Evolutionary conservation across 2,797 vertebrate genomes (phyloP).

Genomic region (Karalla daura): DNA sequence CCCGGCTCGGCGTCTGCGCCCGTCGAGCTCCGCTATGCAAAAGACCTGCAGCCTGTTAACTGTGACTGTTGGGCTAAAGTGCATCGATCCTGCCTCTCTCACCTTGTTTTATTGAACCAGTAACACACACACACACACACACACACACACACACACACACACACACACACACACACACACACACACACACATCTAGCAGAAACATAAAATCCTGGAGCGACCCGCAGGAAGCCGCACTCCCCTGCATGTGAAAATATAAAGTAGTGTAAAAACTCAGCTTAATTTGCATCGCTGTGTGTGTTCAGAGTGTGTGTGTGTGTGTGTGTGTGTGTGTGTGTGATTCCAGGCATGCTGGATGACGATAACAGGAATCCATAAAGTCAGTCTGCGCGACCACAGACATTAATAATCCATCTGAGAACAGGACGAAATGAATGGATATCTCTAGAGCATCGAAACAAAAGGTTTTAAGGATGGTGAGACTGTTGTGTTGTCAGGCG

Average conservation of each 20-base stretch:
- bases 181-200: background rate
- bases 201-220: background rate
- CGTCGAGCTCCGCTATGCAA: conserved; percentile 22
- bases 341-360: background rate
- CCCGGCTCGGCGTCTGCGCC: background rate
- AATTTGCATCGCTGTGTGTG: background rate
- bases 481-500: background rate
- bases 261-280: background rate
- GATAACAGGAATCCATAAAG: background rate
- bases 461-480: background rate
- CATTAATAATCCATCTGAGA: no score
- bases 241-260: background rate
- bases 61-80: conserved; percentile 28
- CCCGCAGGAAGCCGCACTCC: no score
- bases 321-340: no score
- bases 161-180: background rate
- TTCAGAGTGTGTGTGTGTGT: no score
- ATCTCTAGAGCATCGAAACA: background rate
- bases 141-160: background rate
- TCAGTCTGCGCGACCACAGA: background rate
- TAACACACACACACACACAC: background rate
- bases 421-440: background rate
- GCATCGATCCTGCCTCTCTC: conserved; percentile 44
- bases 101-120: conserved; percentile 41
- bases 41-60: conserved; percentile 39